phyloP scores from a whole-genome alignment of 2,888 invertebrate genomes.

The Pomacea canaliculata region DNA sequence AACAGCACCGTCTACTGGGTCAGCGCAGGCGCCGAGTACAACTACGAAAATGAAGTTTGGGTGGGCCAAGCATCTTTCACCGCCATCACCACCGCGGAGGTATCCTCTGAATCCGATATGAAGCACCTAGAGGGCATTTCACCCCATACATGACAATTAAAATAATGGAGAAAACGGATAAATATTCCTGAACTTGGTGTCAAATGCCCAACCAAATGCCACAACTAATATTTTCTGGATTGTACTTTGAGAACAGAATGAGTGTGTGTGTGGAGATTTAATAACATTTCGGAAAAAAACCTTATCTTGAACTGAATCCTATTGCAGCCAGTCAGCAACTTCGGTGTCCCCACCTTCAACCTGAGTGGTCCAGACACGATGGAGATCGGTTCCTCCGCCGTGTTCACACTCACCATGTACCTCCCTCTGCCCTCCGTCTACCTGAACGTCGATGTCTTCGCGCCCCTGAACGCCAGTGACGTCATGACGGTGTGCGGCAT shows the following conservation, averaged over 20 bases:
- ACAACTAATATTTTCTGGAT: too few species aligned
- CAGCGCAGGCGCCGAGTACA: conserved; percentile 67
- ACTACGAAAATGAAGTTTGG: conserved; percentile 61
- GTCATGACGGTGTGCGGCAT: conserved; percentile 58
- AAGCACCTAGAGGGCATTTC: neutral
- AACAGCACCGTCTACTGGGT: conserved; percentile 59
- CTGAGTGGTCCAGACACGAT: conserved; percentile 52
- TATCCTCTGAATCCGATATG: conserved; percentile 22
- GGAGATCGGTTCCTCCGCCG: conserved; percentile 48
- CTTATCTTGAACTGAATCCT: too few species aligned
- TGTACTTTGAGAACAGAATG: too few species aligned
- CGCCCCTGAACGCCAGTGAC: conserved; percentile 56
- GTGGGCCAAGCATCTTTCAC: conserved; percentile 63
- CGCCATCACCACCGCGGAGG: conserved; percentile 34
- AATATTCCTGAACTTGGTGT: too few species aligned
- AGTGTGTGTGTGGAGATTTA: neutral
- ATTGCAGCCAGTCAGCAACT: neutral
- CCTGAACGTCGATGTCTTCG: conserved; percentile 51
- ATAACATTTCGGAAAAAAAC: too few species aligned
- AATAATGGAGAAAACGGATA: too few species aligned
- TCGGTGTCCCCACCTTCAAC: conserved; percentile 38
- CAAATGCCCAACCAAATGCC: too few species aligned
- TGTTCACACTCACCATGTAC: conserved; percentile 53
- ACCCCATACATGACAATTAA: too few species aligned
- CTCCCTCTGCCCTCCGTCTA: conserved; percentile 47